Evolutionary conservation across 2,888 invertebrate species (phyloP).

Genomic region (Colletes collaris): DNA sequence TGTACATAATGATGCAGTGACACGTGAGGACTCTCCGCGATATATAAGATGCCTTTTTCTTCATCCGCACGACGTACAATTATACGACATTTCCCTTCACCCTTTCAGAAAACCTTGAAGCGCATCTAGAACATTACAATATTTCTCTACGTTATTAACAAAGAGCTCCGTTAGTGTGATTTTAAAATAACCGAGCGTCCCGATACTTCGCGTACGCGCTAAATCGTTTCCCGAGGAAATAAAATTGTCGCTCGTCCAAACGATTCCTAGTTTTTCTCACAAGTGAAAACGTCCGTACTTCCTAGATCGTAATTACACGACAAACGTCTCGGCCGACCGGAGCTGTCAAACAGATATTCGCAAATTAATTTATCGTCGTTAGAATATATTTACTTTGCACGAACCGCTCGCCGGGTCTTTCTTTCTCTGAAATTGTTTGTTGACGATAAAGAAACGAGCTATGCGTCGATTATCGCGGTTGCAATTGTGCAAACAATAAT

Average conservation of each 20-base stretch:
- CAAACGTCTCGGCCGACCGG: conserved; percentile 43
- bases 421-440: neutral
- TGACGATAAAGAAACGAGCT: neutral
- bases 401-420: neutral
- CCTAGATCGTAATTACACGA: conserved; percentile 55
- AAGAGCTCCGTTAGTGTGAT: neutral
- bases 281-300: conserved; percentile 19
- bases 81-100: conserved; percentile 18
- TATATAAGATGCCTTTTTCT: conserved; percentile 17
- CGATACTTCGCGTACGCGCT: too few species aligned
- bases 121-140: conserved; percentile 2
- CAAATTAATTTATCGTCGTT: conserved; percentile 54
- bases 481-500: too few species aligned
- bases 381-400: conserved; percentile 19
- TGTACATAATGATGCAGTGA: conserved; percentile 61
- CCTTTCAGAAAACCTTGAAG: neutral
- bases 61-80: conserved; percentile 19
- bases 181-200: too few species aligned
- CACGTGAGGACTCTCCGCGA: conserved; percentile 63
- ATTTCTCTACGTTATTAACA: neutral
- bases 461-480: too few species aligned
- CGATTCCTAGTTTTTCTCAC: neutral
- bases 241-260: neutral
- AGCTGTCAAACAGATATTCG: conserved; percentile 13
- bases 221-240: neutral